A percentile compares a stretch with the other conserved stretches of the same genome.
Evolutionary conservation across 2,888 invertebrate species (phyloP).

Genomic region (Nyleta sp.): DNA sequence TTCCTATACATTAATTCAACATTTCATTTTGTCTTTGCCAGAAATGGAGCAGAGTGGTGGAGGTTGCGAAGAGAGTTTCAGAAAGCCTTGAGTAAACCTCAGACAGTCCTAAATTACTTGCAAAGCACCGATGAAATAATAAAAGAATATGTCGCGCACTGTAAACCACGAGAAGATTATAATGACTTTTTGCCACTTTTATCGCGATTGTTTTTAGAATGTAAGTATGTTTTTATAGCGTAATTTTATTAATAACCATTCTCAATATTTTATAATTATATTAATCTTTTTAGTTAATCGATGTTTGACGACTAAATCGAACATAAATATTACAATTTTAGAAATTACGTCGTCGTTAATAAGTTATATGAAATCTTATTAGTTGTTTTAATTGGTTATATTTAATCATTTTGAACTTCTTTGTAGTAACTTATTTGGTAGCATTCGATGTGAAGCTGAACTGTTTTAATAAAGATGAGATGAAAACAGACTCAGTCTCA

Average conservation of each 20-base stretch:
- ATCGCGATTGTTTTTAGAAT: constrained; percentile 90
- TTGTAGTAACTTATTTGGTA: constrained; percentile 88
- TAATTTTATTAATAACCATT: too few species aligned
- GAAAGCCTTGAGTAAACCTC: constrained; percentile 89
- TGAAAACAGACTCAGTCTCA: constrained; percentile 85
- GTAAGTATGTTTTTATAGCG: constrained; percentile 83
- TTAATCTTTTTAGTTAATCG: too few species aligned
- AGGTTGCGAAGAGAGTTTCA: constrained; percentile 90
- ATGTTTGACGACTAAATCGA: too few species aligned
- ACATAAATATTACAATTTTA: too few species aligned
- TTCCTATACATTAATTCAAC: not conserved
- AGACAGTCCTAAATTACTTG: constrained; percentile 87
- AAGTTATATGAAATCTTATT: too few species aligned
- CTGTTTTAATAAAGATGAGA: constrained; percentile 86
- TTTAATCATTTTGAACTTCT: too few species aligned
- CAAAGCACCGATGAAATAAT: constrained; percentile 86
- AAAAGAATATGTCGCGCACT: constrained; percentile 85
- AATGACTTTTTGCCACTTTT: constrained; percentile 88
- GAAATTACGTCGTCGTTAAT: too few species aligned
- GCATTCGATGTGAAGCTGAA: constrained; percentile 88
- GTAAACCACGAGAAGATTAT: constrained; percentile 81
- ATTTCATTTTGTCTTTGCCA: not conserved
- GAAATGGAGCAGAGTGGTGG: constrained; percentile 87
- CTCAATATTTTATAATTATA: not conserved
- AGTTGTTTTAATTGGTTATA: too few species aligned